Evolutionary conservation across 2,888 invertebrate species (phyloP).

Genomic region (Ophion ellenae): DNA sequence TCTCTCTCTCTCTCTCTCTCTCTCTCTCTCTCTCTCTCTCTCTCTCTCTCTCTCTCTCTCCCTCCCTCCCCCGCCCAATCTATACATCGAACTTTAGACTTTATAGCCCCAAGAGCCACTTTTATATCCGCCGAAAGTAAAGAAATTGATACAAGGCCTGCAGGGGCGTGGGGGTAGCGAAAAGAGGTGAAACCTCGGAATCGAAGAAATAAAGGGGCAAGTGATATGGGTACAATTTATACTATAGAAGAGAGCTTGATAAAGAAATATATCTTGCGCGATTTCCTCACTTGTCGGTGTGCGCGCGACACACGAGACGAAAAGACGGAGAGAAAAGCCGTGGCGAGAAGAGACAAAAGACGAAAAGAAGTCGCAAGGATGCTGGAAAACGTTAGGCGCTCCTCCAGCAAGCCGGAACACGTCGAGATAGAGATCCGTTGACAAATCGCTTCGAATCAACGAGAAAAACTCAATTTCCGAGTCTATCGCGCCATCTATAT

Average conservation of each 20-base stretch:
- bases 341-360: slow-evolving; percentile 23
- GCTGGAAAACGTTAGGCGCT: slow-evolving; percentile 34
- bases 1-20: neutral
- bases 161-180: neutral
- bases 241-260: slow-evolving; percentile 39
- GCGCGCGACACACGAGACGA: slow-evolving; percentile 23
- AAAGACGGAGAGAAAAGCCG: slow-evolving; percentile 11
- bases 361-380: slow-evolving; percentile 7
- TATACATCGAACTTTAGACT: slow-evolving; percentile 32
- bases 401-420: slow-evolving; percentile 29
- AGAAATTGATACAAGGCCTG: slow-evolving; percentile 63
- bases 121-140: slow-evolving; percentile 58
- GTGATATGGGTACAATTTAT: slow-evolving; percentile 40
- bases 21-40: neutral
- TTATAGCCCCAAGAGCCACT: slow-evolving; percentile 51
- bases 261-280: slow-evolving; percentile 56
- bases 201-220: slow-evolving; percentile 46
- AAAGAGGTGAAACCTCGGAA: slow-evolving; percentile 10
- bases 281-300: slow-evolving; percentile 31
- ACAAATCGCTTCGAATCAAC: slow-evolving; percentile 70
- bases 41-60: neutral
- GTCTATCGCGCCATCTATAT: slow-evolving; percentile 60
- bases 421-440: slow-evolving; percentile 58
- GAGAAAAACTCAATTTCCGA: slow-evolving; percentile 76
- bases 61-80: neutral